Percentiles rank a stretch among this genome's conserved stretches.
phyloP scores from a whole-genome alignment of 64 coral and sea anemone species.

The Stichodactyla mertensii region DNA sequence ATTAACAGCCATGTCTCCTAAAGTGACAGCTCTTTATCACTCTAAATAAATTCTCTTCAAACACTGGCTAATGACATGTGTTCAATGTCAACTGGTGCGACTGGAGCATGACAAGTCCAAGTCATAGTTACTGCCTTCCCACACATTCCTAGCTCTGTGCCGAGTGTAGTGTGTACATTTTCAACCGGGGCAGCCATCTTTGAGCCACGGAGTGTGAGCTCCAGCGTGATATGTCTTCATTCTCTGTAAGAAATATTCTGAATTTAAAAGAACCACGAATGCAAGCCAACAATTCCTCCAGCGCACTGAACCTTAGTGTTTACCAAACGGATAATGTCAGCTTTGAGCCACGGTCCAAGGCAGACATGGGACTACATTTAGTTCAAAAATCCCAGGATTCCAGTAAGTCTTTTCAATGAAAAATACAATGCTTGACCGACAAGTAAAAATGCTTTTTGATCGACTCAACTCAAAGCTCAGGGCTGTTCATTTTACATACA shows the following conservation, averaged over 20 bases:
- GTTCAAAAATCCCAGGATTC: slow-evolving; percentile 9
- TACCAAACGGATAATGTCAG: slow-evolving; percentile 81
- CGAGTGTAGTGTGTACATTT: slow-evolving; percentile 80
- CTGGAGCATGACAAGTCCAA: slow-evolving; percentile 92
- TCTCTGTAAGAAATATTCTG: slow-evolving; percentile 93
- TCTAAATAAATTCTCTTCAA: slow-evolving; percentile 87
- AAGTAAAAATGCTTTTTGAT: slow-evolving; percentile 2
- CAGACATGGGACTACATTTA: slow-evolving; percentile 43
- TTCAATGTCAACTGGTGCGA: slow-evolving; percentile 87
- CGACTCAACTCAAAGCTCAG: background rate
- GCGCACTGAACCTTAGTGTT: slow-evolving; percentile 62
- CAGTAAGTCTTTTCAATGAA: slow-evolving; percentile 11
- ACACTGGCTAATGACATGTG: slow-evolving; percentile 81
- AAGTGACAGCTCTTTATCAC: slow-evolving; percentile 77
- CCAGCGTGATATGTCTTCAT: slow-evolving; percentile 82
- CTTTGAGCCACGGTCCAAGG: slow-evolving; percentile 43
- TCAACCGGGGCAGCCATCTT: slow-evolving; percentile 95
- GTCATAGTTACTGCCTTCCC: slow-evolving; percentile 73
- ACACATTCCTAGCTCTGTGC: slow-evolving; percentile 83
- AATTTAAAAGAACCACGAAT: slow-evolving; percentile 76
- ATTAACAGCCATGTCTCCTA: slow-evolving; percentile 69
- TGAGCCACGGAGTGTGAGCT: slow-evolving; percentile 53
- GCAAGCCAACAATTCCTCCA: slow-evolving; percentile 53
- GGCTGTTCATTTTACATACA: slow-evolving; percentile 5
- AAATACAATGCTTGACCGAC: background rate